Evolutionary conservation across 2,888 invertebrate species (phyloP), one percentile per base, ranked within the genome.

Genomic region (Eledone cirrhosa): DNA sequence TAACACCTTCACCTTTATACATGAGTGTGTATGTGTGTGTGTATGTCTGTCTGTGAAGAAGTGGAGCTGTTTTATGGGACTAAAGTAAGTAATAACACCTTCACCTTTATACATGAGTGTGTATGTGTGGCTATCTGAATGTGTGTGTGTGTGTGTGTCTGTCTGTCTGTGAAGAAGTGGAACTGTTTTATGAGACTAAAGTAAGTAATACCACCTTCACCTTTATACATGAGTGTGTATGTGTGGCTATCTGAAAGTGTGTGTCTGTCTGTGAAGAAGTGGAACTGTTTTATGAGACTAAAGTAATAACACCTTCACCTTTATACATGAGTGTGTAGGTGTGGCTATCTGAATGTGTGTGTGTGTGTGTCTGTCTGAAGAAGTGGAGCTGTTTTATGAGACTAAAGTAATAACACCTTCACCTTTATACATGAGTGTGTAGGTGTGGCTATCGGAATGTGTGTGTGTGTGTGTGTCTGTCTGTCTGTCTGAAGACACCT

Each of bases 211-310:
- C n/a, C n/a, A n/a, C n/a, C n/a, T n/a, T n/a, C n/a, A n/a, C n/a
- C n/a, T n/a, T n/a, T n/a, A n/a, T n/a, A n/a, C n/a, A n/a, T n/a
- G n/a, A n/a, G n/a, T n/a, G n/a, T n/a, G n/a, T n/a, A n/a, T n/a
- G n/a, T n/a, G n/a, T n/a, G n/a, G n/a, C n/a, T n/a, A n/a, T n/a
- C n/a, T n/a, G n/a, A n/a, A n/a, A n/a, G n/a, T n/a, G n/a, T n/a
- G n/a, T n/a, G n/a, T n/a, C n/a, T n/a, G 97, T 97, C 90, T 94
- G 97, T 24, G 95, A 95, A 47, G 98, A 98, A 89, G 95, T 98
- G 86, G 97, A 97, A 89, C 91, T 94, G 83, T 92, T 96, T 59
- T 97, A 87, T 81, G 87, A 88, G 77, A 84, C 82, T 80, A 88
- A 87, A 86, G 87, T 72, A 27, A 63, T 14, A 33, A 14, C 11